A percentile compares a stretch with the other conserved stretches of the same genome.
Evolutionary conservation across 2,888 invertebrate species (phyloP).

Genomic region (Epirrhoe tristata): DNA sequence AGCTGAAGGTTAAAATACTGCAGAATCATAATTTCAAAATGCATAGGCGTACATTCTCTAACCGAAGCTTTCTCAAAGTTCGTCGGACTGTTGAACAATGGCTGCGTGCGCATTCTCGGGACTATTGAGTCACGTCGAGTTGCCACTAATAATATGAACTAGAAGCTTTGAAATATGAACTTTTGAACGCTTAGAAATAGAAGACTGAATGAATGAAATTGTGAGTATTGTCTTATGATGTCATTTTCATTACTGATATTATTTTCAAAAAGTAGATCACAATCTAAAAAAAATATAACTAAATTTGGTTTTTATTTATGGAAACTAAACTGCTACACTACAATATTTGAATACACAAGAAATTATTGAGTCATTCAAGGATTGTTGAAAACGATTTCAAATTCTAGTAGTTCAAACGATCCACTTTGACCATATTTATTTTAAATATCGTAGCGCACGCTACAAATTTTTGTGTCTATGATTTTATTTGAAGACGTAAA

Average conservation of each 20-base stretch:
- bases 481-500: background rate
- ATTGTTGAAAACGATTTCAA: too few species aligned
- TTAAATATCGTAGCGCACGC: background rate
- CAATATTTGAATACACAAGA: too few species aligned
- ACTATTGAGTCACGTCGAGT: conserved; percentile 65
- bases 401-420: too few species aligned
- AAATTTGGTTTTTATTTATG: too few species aligned
- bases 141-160: conserved; percentile 47
- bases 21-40: conserved; percentile 8
- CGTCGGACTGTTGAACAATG: conserved; percentile 72
- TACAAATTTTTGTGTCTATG: background rate
- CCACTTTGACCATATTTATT: too few species aligned
- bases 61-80: conserved; percentile 67
- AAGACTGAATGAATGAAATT: background rate
- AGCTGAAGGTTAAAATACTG: background rate
- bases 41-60: conserved; percentile 37
- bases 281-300: too few species aligned
- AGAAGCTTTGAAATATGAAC: conserved; percentile 33
- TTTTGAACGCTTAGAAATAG: background rate
- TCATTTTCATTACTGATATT: too few species aligned
- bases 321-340: too few species aligned
- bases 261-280: too few species aligned
- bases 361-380: too few species aligned
- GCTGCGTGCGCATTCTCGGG: conserved; percentile 58
- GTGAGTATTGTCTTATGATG: too few species aligned